Evolutionary conservation across 2,113 vertebrate genomes (phyloP).

Genomic region (Mola mola): DNA sequence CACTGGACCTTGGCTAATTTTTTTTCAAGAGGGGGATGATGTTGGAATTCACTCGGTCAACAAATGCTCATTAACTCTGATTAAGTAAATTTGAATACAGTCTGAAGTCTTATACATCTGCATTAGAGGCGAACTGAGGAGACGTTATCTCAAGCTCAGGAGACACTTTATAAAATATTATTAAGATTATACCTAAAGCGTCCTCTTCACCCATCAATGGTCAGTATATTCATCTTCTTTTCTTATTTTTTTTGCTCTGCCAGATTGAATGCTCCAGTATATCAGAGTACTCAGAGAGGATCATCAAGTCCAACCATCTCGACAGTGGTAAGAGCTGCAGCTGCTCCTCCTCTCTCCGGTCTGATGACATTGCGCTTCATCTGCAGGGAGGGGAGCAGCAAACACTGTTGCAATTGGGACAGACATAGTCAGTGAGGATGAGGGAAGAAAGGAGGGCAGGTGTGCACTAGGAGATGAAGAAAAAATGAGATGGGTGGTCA

Average conservation of each 20-base stretch:
- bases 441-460: neutral
- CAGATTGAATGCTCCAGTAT: constrained; percentile 99
- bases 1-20: too few relatives aligned
- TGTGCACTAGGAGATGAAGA: neutral
- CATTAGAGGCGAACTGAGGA: neutral
- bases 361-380: constrained; percentile 16
- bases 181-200: too few relatives aligned
- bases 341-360: neutral
- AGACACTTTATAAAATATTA: neutral
- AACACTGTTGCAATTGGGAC: neutral
- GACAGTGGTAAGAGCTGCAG: constrained; percentile 89
- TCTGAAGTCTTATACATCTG: constrained; percentile 3
- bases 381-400: neutral
- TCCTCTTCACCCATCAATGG: neutral
- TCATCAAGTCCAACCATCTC: constrained; percentile 97
- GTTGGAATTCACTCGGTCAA: too few relatives aligned
- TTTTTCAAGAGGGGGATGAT: too few relatives aligned
- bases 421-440: neutral
- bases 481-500: too few relatives aligned
- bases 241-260: constrained; percentile 6
- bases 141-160: neutral
- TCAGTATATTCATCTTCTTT: constrained; percentile 4
- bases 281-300: constrained; percentile 98
- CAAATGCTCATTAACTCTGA: too few relatives aligned
- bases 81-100: too few relatives aligned